Percentiles rank a stretch among this genome's conserved stretches.
phyloP scores from a whole-genome alignment of 2,113 vertebrate genomes.

The Dicentrarchus labrax region DNA sequence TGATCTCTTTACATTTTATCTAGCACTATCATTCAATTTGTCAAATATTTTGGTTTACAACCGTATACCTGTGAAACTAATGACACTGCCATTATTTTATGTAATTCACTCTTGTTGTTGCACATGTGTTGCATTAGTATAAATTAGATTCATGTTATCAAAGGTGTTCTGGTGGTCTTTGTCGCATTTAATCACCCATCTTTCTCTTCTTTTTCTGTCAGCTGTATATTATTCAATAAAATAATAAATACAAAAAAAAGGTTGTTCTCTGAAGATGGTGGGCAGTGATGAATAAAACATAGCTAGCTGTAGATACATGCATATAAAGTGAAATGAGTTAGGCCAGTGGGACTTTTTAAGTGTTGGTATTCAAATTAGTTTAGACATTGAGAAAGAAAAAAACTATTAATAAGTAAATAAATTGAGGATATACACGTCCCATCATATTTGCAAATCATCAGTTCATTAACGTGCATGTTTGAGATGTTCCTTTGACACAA shows the following conservation, averaged over 20 bases:
- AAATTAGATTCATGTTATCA: slow-evolving; percentile 1
- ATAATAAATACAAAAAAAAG: neutral
- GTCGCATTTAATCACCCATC: neutral
- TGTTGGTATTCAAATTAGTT: neutral
- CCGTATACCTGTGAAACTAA: too few species aligned
- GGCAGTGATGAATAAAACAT: neutral
- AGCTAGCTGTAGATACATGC: neutral
- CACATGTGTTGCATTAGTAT: neutral
- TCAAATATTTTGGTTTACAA: too few species aligned
- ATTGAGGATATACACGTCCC: neutral
- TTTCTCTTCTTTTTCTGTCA: neutral
- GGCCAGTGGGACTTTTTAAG: neutral
- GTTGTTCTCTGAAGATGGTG: too few species aligned
- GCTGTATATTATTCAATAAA: neutral
- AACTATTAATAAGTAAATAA: neutral
- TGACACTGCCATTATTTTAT: neutral
- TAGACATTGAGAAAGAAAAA: neutral
- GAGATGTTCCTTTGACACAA: slow-evolving; percentile 19
- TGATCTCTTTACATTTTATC: neutral
- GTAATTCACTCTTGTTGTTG: neutral
- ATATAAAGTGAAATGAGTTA: neutral
- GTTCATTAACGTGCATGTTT: neutral
- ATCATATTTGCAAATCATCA: slow-evolving; percentile 5
- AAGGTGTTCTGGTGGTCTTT: neutral
- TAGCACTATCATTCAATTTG: too few species aligned